Evolutionary conservation across 2,797 vertebrate genomes (phyloP), one percentile per base, ranked within the genome.

Genomic region (Pseudopleuronectes americanus): DNA sequence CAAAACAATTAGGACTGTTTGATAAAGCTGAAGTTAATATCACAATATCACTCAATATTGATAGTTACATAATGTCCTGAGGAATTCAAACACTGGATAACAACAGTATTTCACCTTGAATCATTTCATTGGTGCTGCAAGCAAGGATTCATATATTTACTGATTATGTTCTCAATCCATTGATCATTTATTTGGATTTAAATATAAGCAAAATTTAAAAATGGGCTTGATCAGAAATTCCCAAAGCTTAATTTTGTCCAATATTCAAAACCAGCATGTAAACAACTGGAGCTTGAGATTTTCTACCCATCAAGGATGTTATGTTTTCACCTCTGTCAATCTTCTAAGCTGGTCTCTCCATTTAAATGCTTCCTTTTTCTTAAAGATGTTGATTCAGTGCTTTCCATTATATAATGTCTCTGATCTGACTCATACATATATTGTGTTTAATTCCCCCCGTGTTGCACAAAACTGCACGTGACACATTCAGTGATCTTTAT

Each of bases 401-500:
- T 76, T 28, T 5, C 43, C 26, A 0, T 16, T 19, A 19, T 60
- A 33, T 6, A 21, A 54, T 4, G 23, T 8, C 22, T 54, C 21
- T 52, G 38, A 68, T 56, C 17, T 67, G 69, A 77, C 64, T 80
- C 61, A 60, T 8, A 0, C 10, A 7, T 4, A 33, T 63, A 66
- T 57, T 23, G 49, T 17, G 57, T 33, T 58, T 0, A 13, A 3
- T 65, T 48, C 13, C 38, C 45, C 45, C 12, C 31, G 6, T 45
- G 21, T 80, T 77, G 52, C 71, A 71, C 66, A 71, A 78, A 22
- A 8, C 47, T 19, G 7, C 47, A 21, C 2, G 0, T 31, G 55
- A 52, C 56, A 36, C 64, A 68, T 13, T 38, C n/a, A 12, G 58
- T 68, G 56, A 70, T 76, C 59, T 76, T 63, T 81, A 66, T 85